A percentile compares a stretch with the other conserved stretches of the same genome.
Evolutionary conservation across 2,113 vertebrate genomes (phyloP).

Genomic region (Petaurus breviceps): DNA sequence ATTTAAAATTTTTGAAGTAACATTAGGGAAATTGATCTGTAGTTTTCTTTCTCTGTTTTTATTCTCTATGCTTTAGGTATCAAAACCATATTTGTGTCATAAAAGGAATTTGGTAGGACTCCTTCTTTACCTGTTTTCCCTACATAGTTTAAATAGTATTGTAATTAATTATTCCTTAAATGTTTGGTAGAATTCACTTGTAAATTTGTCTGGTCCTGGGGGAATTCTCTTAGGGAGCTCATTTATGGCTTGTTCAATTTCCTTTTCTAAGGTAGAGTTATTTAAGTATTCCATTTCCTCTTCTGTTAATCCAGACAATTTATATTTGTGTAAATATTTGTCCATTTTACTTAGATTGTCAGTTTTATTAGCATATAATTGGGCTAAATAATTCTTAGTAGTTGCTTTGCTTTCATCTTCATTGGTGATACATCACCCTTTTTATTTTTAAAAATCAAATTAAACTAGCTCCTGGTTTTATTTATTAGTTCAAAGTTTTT

Average conservation of each 20-base stretch:
- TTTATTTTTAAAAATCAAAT: background rate
- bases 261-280: background rate
- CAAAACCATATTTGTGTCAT: no score
- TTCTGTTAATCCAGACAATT: background rate
- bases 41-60: background rate
- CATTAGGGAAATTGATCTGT: background rate
- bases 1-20: background rate
- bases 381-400: background rate
- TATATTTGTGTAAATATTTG: background rate
- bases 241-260: background rate
- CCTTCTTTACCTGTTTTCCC: no score
- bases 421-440: background rate
- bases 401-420: background rate
- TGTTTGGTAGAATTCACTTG: background rate
- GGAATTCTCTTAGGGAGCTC: background rate
- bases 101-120: no score
- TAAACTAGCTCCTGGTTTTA: background rate
- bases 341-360: background rate
- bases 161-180: background rate
- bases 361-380: background rate
- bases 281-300: background rate
- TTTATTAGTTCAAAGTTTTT: background rate
- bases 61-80: background rate
- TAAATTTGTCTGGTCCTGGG: background rate
- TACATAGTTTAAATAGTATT: background rate